These are phyloP conservation scores for Tetrapedia diversipes DNA, from an alignment of 2,888 invertebrate genomes.

Conservation along the genomic window DNA sequence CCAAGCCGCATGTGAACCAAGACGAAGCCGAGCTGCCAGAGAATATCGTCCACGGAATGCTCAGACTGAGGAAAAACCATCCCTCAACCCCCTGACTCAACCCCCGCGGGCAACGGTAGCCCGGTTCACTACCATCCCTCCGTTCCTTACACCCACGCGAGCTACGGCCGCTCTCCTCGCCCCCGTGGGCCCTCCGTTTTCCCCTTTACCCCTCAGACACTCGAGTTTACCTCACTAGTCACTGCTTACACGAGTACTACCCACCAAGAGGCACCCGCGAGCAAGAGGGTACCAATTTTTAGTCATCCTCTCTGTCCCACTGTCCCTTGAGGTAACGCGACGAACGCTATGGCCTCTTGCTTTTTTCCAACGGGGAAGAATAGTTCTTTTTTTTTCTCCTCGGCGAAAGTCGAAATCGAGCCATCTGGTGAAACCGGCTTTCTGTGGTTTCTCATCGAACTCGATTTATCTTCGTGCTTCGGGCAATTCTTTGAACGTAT, in stretches of 20 bases:
- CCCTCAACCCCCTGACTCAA: conserved; percentile 41
- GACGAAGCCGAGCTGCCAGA: conserved; percentile 58
- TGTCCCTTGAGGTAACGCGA: conserved; percentile 42
- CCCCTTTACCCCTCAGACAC: conserved; percentile 68
- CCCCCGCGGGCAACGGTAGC: conserved; percentile 59
- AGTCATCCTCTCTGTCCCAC: conserved; percentile 50
- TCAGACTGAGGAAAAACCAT: conserved; percentile 77
- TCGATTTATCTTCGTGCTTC: too few species aligned
- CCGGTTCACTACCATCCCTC: conserved; percentile 61
- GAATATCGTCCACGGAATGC: conserved; percentile 74
- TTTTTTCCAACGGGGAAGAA: conserved; percentile 26
- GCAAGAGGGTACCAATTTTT: conserved; percentile 80
- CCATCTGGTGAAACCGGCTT: too few species aligned
- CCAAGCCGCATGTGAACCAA: conserved; percentile 67
- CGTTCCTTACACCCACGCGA: conserved; percentile 59
- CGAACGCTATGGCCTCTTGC: conserved; percentile 26
- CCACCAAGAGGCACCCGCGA: conserved; percentile 79
- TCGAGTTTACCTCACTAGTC: conserved; percentile 81
- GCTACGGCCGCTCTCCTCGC: conserved; percentile 52
- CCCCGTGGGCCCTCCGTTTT: conserved; percentile 49
- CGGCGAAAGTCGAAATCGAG: too few species aligned
- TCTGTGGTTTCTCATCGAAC: too few species aligned
- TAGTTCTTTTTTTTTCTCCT: conserved; percentile 21
- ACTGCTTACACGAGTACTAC: conserved; percentile 77
- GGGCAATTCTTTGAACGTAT: too few species aligned